Percentiles rank a stretch among this genome's conserved stretches.
phyloP scores from a whole-genome alignment of 2,888 invertebrate genomes.

The Epinotia ramella region DNA sequence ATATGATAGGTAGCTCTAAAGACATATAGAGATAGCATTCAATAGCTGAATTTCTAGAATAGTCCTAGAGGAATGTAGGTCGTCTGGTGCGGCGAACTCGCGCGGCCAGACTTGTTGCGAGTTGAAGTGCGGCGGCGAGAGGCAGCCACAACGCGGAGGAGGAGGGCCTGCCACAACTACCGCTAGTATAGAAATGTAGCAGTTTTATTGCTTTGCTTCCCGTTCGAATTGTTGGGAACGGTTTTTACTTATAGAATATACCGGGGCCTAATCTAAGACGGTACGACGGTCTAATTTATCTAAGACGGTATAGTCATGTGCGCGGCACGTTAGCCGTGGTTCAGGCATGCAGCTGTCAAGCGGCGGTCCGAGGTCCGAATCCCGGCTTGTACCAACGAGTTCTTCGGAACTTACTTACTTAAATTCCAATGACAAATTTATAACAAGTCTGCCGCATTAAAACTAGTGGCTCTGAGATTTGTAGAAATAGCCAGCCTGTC shows the following conservation, averaged over 20 bases:
- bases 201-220: background rate
- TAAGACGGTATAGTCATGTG: no score
- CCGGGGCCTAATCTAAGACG: background rate
- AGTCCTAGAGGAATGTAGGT: background rate
- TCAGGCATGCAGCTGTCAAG: no score
- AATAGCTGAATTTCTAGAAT: background rate
- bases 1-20: background rate
- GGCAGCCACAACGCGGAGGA: background rate
- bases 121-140: background rate
- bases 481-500: no score
- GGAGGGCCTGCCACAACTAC: no score
- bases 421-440: no score
- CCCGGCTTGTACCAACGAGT: no score
- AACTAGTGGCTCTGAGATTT: no score
- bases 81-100: constrained; percentile 5
- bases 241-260: background rate
- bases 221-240: background rate
- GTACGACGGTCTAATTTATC: no score
- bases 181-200: background rate
- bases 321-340: no score
- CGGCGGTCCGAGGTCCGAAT: no score
- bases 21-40: background rate
- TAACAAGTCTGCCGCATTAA: no score
- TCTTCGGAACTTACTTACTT: no score
- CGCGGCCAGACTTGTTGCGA: constrained; percentile 11